Conservation (phyloP, 2,797 vertebrate genomes). For the Esox lucius region DNA sequence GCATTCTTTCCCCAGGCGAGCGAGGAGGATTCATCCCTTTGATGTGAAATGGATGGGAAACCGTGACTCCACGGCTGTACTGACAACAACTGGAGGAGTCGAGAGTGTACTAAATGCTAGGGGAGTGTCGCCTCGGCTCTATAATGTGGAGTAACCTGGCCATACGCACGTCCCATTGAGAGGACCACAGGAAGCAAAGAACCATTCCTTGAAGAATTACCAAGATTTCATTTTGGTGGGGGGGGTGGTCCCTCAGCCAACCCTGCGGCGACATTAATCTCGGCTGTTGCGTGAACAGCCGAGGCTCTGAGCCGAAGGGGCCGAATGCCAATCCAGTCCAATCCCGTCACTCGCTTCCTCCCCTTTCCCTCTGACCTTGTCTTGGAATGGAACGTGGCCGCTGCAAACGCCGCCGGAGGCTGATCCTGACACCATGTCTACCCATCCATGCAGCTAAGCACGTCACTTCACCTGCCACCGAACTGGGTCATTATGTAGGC, state of each 20-base stretch:
- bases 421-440: not conserved
- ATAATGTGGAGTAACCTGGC: not conserved
- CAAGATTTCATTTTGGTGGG: not conserved
- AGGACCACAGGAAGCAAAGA: not conserved
- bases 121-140: not conserved
- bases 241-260: not conserved
- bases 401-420: not conserved
- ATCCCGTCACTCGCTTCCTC: not conserved
- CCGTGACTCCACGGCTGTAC: not conserved
- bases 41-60: constrained; percentile 11
- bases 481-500: not conserved
- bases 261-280: not conserved
- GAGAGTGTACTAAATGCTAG: not conserved
- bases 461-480: not conserved
- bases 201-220: not conserved
- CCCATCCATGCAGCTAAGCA: not conserved
- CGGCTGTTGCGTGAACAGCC: not conserved
- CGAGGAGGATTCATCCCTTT: not conserved
- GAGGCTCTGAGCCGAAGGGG: not conserved
- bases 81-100: not conserved
- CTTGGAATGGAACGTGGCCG: not conserved
- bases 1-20: not conserved
- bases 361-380: not conserved
- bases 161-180: not conserved
- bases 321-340: not conserved